These are phyloP conservation scores for Lytechinus variegatus DNA, from an alignment of 35 echinoderm and acorn worm species.

Conservation along the genomic window DNA sequence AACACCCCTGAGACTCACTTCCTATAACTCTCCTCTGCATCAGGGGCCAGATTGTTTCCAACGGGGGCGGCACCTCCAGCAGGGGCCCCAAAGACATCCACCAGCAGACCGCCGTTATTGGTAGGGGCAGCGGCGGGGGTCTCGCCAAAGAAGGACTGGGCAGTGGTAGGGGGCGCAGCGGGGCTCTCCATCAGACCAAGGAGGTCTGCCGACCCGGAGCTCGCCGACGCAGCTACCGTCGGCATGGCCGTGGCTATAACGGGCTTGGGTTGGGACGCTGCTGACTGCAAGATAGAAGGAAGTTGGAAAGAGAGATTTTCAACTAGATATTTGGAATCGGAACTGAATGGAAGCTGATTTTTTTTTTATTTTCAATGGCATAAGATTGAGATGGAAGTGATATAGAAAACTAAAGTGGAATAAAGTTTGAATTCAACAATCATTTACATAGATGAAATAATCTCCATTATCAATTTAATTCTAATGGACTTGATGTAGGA, in stretches of 20 bases:
- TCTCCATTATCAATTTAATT: no score
- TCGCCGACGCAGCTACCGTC: slow-evolving; percentile 51
- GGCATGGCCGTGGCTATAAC: neutral
- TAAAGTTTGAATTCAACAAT: neutral
- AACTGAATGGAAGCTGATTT: neutral
- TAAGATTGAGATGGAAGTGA: neutral
- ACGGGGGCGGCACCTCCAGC: neutral
- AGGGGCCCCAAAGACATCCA: slow-evolving; percentile 83
- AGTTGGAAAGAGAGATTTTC: neutral
- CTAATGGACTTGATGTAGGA: no score
- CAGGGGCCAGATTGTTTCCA: slow-evolving; percentile 59
- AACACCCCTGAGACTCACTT: slow-evolving; percentile 83
- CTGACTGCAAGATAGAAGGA: neutral
- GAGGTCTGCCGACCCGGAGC: slow-evolving; percentile 67
- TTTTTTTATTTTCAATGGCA: neutral
- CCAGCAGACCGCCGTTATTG: slow-evolving; percentile 56
- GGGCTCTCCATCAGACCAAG: slow-evolving; percentile 77
- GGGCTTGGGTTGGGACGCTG: neutral
- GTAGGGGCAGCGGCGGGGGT: slow-evolving; percentile 26
- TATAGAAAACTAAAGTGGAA: neutral
- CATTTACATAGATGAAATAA: no score
- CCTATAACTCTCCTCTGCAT: slow-evolving; percentile 84
- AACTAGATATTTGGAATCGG: neutral
- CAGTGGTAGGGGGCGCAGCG: slow-evolving; percentile 37
- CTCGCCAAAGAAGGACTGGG: slow-evolving; percentile 61